phyloP scores from a whole-genome alignment of 2,888 invertebrate genomes.

The Cyclophora punctaria region DNA sequence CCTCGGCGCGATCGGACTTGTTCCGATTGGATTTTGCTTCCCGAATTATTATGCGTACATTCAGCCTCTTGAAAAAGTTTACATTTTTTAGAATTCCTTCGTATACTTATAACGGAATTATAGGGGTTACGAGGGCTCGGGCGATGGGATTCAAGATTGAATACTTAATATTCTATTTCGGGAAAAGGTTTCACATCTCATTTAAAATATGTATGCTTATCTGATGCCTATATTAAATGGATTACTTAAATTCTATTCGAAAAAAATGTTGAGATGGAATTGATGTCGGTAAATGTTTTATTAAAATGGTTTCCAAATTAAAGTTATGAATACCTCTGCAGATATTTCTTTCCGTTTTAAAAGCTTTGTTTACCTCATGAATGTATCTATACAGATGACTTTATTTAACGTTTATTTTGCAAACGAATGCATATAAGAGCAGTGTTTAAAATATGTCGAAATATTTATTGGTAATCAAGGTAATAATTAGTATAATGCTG shows the following conservation, averaged over 20 bases:
- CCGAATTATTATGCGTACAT: slow-evolving; percentile 65
- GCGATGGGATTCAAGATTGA: slow-evolving; percentile 29
- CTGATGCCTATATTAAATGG: slow-evolving; percentile 9
- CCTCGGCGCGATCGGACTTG: slow-evolving; percentile 46
- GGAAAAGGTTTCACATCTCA: slow-evolving; percentile 13
- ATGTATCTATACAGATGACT: too few species aligned
- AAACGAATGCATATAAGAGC: too few species aligned
- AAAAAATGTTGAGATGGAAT: too few species aligned
- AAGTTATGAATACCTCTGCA: too few species aligned
- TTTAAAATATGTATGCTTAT: slow-evolving; percentile 12
- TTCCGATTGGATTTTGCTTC: slow-evolving; percentile 64
- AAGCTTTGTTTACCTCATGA: too few species aligned
- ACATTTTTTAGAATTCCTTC: slow-evolving; percentile 32
- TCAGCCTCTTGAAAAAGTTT: slow-evolving; percentile 45
- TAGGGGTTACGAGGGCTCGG: slow-evolving; percentile 26
- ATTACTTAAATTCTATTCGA: slow-evolving; percentile 6
- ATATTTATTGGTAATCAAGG: too few species aligned
- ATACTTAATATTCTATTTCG: slow-evolving; percentile 28
- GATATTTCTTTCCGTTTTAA: neutral
- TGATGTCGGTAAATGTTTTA: slow-evolving; percentile 1
- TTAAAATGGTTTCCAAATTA: neutral
- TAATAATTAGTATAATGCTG: too few species aligned
- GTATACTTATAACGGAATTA: slow-evolving; percentile 23
- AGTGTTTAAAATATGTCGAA: too few species aligned
- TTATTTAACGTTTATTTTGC: too few species aligned